Conservation (phyloP, 1,140 invertebrate species). For the Pollicipes pollicipes region DNA sequence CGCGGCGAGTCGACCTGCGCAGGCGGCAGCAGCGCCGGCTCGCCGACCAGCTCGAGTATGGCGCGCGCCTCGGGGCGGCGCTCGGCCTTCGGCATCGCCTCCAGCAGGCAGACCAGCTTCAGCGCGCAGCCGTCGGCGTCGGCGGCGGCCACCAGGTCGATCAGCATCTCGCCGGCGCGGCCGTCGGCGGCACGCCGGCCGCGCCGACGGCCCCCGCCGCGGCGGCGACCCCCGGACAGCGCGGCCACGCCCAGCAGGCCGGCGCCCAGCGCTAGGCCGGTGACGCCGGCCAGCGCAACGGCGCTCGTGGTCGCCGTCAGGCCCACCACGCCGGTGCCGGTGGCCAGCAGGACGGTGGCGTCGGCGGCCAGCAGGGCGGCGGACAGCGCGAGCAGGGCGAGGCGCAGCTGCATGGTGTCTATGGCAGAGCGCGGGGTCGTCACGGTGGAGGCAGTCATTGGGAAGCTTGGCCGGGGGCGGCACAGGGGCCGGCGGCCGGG, state of each 20-base stretch:
- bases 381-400: not conserved
- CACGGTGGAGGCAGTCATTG: too few relatives aligned
- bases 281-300: not conserved
- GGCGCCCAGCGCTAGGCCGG: not conserved
- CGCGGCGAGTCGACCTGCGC: not conserved
- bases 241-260: not conserved
- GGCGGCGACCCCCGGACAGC: too few relatives aligned
- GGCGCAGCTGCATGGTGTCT: not conserved
- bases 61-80: not conserved
- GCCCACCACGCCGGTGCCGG: not conserved
- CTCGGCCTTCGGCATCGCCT: not conserved
- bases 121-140: not conserved
- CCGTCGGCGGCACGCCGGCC: not conserved
- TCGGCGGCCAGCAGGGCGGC: not conserved
- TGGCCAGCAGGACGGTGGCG: not conserved
- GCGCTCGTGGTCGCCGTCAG: too few relatives aligned
- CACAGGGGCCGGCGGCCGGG: too few relatives aligned
- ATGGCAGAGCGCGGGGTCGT: not conserved
- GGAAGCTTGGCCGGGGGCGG: too few relatives aligned
- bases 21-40: not conserved
- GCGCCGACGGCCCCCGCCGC: too few relatives aligned
- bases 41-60: not conserved
- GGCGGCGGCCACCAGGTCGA: not conserved
- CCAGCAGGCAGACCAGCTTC: not conserved
- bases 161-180: not conserved